phyloP scores from a whole-genome alignment of 2,113 vertebrate genomes.

The Rhinichthys klamathensis region DNA sequence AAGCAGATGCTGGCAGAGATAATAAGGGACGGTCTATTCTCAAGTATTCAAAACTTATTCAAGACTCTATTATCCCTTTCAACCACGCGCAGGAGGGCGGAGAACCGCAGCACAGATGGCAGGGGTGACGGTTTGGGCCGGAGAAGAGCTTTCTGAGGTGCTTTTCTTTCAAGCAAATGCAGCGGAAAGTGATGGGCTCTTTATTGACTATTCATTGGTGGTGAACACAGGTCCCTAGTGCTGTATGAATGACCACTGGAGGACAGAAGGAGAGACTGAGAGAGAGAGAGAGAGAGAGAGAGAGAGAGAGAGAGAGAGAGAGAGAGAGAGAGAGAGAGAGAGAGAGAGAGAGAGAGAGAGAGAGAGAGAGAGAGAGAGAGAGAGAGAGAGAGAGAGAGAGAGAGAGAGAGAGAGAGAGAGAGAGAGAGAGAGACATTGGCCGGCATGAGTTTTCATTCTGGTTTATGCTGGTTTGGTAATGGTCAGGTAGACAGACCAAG shows the following conservation, averaged over 20 bases:
- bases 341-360: not conserved
- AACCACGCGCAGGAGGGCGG: slow-evolving; percentile 25
- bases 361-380: slow-evolving; percentile 4
- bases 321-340: not conserved
- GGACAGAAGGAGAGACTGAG: not conserved
- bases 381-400: slow-evolving; percentile 3
- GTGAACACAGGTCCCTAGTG: not conserved
- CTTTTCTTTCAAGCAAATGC: slow-evolving; percentile 37
- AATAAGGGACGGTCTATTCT: slow-evolving; percentile 34
- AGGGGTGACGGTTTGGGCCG: slow-evolving; percentile 10
- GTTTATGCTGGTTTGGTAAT: slow-evolving; percentile 19
- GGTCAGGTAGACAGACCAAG: not conserved
- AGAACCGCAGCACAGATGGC: slow-evolving; percentile 32
- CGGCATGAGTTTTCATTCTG: not conserved
- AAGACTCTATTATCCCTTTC: slow-evolving; percentile 42
- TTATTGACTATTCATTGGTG: slow-evolving; percentile 35
- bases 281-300: slow-evolving; percentile 8
- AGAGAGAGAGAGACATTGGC: not conserved
- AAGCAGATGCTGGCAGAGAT: slow-evolving; percentile 29
- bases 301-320: not conserved
- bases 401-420: not conserved
- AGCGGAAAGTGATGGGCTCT: slow-evolving; percentile 38
- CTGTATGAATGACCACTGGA: slow-evolving; percentile 15
- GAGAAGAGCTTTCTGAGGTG: not conserved
- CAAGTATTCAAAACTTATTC: slow-evolving; percentile 43